Conservation (phyloP, 2,888 invertebrate species). For the Arrhopalites spinosus region DNA sequence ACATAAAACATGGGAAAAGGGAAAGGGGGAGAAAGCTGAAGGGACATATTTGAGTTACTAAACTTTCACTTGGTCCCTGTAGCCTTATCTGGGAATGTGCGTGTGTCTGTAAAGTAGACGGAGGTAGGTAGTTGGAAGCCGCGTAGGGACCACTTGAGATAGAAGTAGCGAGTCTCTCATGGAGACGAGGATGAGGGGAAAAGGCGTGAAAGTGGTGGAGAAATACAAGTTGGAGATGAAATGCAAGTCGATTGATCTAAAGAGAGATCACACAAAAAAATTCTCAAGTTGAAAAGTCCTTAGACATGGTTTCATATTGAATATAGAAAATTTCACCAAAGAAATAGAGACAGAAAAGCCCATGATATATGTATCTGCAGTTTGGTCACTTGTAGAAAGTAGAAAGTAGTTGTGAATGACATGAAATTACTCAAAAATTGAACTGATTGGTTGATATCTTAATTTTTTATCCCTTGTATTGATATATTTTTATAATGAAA, state of each 20-base stretch:
- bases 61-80: neutral
- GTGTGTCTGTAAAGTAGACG: neutral
- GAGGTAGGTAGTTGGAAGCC: neutral
- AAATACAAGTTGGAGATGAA: neutral
- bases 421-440: too few species aligned
- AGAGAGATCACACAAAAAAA: too few species aligned
- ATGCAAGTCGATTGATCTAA: neutral
- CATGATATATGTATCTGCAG: neutral
- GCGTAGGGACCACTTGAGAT: neutral
- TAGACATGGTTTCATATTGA: neutral
- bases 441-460: neutral
- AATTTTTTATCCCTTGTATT: neutral
- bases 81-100: neutral
- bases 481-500: neutral
- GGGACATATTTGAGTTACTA: neutral
- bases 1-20: neutral
- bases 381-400: neutral
- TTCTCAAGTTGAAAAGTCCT: conserved; percentile 7
- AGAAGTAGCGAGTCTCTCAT: neutral
- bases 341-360: too few species aligned
- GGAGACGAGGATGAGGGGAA: neutral
- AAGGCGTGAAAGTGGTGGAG: neutral
- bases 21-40: neutral
- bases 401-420: neutral
- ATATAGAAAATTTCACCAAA: neutral